Conservation (phyloP, 2,113 vertebrate species). For the Tyrannus savana region DNA sequence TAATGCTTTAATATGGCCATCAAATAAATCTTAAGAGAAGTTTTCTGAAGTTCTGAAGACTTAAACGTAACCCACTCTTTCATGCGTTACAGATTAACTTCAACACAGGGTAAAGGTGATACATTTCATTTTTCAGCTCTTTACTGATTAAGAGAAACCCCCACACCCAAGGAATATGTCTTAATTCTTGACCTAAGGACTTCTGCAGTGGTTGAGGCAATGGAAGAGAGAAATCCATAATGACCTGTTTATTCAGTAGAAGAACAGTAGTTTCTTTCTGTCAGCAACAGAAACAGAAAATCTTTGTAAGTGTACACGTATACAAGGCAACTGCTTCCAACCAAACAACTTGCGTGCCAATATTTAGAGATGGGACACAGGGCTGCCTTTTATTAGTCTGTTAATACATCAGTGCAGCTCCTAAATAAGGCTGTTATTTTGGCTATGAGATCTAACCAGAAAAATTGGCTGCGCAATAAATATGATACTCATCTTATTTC, state of each 20-base stretch:
- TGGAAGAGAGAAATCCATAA: background rate
- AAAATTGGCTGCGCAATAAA: background rate
- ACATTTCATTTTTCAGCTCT: background rate
- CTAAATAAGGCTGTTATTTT: slow-evolving; percentile 10
- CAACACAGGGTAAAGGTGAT: background rate
- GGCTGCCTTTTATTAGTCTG: slow-evolving; percentile 19
- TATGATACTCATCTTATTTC: background rate
- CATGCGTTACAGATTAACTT: background rate
- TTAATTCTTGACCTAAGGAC: background rate
- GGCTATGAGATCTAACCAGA: background rate
- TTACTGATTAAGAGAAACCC: background rate
- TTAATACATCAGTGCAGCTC: background rate
- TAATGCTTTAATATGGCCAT: background rate
- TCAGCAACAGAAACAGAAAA: slow-evolving; percentile 37
- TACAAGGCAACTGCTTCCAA: slow-evolving; percentile 36
- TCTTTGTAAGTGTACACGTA: background rate
- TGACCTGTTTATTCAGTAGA: background rate
- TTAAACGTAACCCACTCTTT: background rate
- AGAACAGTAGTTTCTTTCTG: slow-evolving; percentile 50
- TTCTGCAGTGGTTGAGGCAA: background rate
- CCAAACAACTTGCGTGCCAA: background rate
- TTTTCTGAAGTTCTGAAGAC: background rate
- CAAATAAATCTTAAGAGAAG: background rate
- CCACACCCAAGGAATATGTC: background rate
- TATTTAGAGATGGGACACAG: slow-evolving; percentile 22